Evolutionary conservation across 2,888 invertebrate species (phyloP), one percentile per base, ranked within the genome.

Genomic region (Ormyrus thymus): DNA sequence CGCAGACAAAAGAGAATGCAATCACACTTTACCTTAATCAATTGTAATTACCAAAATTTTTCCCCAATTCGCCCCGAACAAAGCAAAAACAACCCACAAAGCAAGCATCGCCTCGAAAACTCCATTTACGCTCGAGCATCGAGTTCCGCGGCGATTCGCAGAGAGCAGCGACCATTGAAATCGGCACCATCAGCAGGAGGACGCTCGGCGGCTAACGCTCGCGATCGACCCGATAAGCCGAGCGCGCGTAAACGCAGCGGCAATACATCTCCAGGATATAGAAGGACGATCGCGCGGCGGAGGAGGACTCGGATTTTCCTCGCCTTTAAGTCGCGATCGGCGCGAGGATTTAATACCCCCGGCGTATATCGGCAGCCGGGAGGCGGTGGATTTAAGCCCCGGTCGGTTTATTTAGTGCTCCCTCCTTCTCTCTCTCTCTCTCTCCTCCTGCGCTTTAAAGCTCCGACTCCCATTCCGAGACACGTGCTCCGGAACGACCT

Each of bases 311-410:
- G 9, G 43, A 59, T 71, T 50, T 48, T 72, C 59, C 45, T n/a
- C 9, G 43, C 10, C 6, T 8, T 10, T 53, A 8, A 11, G 50
- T 29, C n/a, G 51, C 59, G 51, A 48, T 50, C 48, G 59, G 46
- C 10, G 56, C 51, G 53, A 62, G 43, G 65, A 73, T 73, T 73
- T 65, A 73, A 73, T 59, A 51, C 59, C 11, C 59, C 7, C 72
- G 15, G 15, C 55, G 53, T 62, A 51, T 58, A 65, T 65, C 56
- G 55, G 50, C 64, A 55, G 29, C 29, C 53, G 61, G 61, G 61
- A 43, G n/a, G 55, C 10, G 15, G 51, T 8, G 45, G 13, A 13
- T 11, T 29, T 29, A 29, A 29, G 29, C 29, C 29, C 4, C 29
- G 29, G 0, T 4, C 29, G 29, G 29, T 29, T 29, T 29, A 29